These are phyloP conservation scores for Fulica atra DNA, from an alignment of 2,113 vertebrate species.

Conservation along the genomic window DNA sequence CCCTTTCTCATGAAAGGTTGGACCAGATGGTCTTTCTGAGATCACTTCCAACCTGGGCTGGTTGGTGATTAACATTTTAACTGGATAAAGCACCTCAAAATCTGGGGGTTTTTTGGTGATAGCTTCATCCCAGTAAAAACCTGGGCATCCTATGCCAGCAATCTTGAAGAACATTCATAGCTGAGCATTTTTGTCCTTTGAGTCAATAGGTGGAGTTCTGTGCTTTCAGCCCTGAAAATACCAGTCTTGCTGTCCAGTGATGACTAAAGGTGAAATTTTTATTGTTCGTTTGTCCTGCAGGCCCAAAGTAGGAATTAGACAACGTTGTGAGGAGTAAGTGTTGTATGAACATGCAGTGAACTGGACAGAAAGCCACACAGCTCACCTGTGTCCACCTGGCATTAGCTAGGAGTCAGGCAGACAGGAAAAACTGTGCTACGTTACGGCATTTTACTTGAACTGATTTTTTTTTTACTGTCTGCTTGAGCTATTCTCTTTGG, in stretches of 20 bases:
- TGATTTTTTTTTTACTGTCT: not conserved
- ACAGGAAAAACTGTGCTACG: not conserved
- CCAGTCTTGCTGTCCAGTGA: not conserved
- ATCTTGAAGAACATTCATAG: not conserved
- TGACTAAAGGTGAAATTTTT: not conserved
- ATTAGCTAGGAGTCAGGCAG: not conserved
- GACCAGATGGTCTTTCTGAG: not conserved
- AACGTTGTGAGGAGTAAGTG: not conserved
- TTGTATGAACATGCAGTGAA: not conserved
- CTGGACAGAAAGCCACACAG: not conserved
- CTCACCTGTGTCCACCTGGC: not conserved
- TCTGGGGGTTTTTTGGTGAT: not conserved
- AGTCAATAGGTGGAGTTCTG: not conserved
- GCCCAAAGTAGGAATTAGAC: not conserved
- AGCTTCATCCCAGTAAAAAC: not conserved
- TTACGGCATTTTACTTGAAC: not conserved
- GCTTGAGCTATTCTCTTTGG: not conserved
- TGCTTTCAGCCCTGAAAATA: not conserved
- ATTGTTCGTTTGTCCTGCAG: not conserved
- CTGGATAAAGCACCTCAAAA: not conserved
- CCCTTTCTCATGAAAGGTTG: rapidly evolving
- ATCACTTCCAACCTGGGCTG: not conserved
- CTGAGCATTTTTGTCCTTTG: not conserved
- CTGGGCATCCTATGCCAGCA: not conserved
- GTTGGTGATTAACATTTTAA: not conserved